phyloP scores from a whole-genome alignment of 2,888 invertebrate genomes.

The Cephus spinipes region DNA sequence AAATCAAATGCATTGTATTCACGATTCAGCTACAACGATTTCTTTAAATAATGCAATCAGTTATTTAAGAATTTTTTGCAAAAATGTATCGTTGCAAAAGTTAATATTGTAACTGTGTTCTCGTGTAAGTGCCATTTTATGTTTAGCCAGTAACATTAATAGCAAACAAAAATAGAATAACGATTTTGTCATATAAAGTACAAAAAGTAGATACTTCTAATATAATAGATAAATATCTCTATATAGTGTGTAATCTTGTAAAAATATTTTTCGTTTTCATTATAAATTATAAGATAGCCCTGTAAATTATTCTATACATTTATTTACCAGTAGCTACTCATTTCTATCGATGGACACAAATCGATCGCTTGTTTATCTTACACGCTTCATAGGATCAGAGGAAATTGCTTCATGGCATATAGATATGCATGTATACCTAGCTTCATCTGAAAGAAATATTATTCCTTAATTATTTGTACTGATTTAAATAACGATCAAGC shows the following conservation, averaged over 20 bases:
- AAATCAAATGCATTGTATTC: neutral
- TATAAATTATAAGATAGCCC: neutral
- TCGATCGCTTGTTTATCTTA: neutral
- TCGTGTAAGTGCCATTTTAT: neutral
- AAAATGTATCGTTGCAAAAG: no score
- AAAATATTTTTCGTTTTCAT: neutral
- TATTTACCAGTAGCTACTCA: neutral
- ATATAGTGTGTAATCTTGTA: neutral
- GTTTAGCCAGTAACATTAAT: neutral
- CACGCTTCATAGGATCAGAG: neutral
- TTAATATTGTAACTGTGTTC: neutral
- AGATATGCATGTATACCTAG: neutral
- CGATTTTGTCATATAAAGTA: neutral
- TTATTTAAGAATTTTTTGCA: neutral
- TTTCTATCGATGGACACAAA: neutral
- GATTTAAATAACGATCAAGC: neutral
- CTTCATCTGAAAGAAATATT: no score
- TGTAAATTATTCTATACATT: neutral
- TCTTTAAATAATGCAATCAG: neutral
- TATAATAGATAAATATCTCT: neutral
- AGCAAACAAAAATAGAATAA: neutral
- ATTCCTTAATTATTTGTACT: neutral
- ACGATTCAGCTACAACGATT: neutral
- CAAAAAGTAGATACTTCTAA: neutral
- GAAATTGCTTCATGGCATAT: neutral